These are phyloP conservation scores for Olivierus martensii DNA, from an alignment of 1,140 invertebrate species.

Conservation along the genomic window DNA sequence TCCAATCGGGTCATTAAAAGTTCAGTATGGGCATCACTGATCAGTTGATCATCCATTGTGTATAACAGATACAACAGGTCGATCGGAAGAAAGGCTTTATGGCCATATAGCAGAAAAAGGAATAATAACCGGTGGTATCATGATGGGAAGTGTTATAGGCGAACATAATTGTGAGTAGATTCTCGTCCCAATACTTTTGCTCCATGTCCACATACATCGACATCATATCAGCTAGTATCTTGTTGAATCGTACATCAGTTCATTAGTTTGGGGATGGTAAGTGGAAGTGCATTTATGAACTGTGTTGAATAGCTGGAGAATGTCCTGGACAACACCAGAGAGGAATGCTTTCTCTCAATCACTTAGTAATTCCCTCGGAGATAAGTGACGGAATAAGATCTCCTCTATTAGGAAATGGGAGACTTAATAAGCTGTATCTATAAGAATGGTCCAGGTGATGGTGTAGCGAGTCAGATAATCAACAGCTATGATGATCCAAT, in stretches of 20 bases:
- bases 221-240: slow-evolving; percentile 9
- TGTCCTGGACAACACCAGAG: no score
- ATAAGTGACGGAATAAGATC: slow-evolving; percentile 14
- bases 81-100: no score
- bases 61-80: no score
- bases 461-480: slow-evolving; percentile 3
- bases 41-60: no score
- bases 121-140: no score
- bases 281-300: no score
- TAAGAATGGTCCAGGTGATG: background rate
- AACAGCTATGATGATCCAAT: background rate
- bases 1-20: no score
- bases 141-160: no score
- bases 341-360: slow-evolving; percentile 10
- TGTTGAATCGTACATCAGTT: slow-evolving; percentile 17
- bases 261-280: slow-evolving; percentile 17
- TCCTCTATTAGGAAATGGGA: slow-evolving; percentile 20
- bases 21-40: no score
- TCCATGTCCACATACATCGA: slow-evolving; percentile 23
- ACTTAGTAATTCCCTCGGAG: slow-evolving; percentile 5
- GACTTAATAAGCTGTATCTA: slow-evolving; percentile 3
- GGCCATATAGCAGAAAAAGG: no score
- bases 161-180: no score
- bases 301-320: no score
- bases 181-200: slow-evolving; percentile 29